These are phyloP conservation scores for Eubasilissa regina DNA, from an alignment of 1,140 invertebrate genomes.

Conservation along the genomic window DNA sequence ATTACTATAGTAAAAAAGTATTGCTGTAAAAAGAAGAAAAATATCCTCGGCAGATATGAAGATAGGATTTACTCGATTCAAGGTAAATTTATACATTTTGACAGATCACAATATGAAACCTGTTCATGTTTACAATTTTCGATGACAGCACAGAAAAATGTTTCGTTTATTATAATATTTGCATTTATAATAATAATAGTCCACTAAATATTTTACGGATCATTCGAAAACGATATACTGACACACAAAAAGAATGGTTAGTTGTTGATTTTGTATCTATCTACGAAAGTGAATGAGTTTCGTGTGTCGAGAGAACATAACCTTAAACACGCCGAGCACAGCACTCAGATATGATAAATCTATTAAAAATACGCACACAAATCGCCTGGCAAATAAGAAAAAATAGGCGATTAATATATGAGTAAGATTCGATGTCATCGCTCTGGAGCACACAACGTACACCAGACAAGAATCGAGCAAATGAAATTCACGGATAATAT, in stretches of 20 bases:
- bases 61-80: too few relatives aligned
- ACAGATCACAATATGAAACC: conserved; percentile 23
- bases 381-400: conserved; percentile 9
- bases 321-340: conserved; percentile 17
- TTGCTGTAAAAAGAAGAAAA: too few relatives aligned
- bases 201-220: neutral
- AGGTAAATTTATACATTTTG: neutral
- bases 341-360: neutral
- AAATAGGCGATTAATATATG: conserved; percentile 4
- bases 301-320: conserved; percentile 36
- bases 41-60: too few relatives aligned
- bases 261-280: conserved; percentile 32
- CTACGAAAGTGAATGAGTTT: neutral
- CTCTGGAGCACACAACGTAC: conserved; percentile 39
- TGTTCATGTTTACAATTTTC: conserved; percentile 35
- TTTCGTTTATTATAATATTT: neutral
- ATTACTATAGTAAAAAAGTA: too few relatives aligned
- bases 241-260: neutral
- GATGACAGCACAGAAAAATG: conserved; percentile 23
- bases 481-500: neutral
- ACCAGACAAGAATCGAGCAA: conserved; percentile 15
- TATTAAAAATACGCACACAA: neutral
- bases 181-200: neutral
- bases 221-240: neutral
- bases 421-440: conserved; percentile 44